A percentile compares a stretch with the other conserved stretches of the same genome.
Conservation (phyloP, 2,113 vertebrate species). For the Thunnus thynnus region DNA sequence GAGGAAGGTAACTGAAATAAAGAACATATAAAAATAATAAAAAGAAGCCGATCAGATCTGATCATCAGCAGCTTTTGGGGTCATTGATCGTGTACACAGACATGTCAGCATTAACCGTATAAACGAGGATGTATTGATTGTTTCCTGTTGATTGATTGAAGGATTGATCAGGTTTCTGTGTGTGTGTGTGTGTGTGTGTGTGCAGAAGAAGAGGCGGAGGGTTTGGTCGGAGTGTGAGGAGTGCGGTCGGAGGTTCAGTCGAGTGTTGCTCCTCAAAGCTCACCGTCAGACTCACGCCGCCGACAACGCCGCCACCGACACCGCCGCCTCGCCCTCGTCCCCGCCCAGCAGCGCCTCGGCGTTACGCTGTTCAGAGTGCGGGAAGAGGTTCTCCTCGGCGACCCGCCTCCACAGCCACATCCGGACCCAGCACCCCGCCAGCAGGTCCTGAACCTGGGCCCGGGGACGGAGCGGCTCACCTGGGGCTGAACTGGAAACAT, state of each 20-base stretch:
- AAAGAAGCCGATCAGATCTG: too few species aligned
- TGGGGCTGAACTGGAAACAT: too few species aligned
- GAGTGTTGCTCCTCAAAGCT: constrained; percentile 80
- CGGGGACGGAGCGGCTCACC: too few species aligned
- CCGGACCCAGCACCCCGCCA: constrained; percentile 65
- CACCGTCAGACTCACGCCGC: constrained; percentile 79
- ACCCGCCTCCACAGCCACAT: constrained; percentile 78
- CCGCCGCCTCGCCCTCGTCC: constrained; percentile 8
- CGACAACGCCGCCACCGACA: not conserved
- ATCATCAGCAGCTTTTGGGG: too few species aligned
- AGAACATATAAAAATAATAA: too few species aligned
- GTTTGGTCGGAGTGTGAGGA: constrained; percentile 81
- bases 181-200: not conserved
- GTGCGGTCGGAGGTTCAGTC: constrained; percentile 83
- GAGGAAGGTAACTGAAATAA: constrained; percentile 56
- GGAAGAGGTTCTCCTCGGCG: constrained; percentile 79
- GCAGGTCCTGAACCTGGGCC: too few species aligned
- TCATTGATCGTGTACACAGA: too few species aligned
- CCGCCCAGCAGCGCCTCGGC: not conserved
- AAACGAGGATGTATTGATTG: too few species aligned
- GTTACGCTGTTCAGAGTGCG: constrained; percentile 69
- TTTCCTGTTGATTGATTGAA: not conserved
- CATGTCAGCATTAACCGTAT: too few species aligned
- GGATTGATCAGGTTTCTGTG: not conserved
- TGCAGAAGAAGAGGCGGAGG: constrained; percentile 73